Evolutionary conservation across 1,140 invertebrate species (phyloP), one percentile per base, ranked within the genome.

Genomic region (Neomicropteryx cornuta): DNA sequence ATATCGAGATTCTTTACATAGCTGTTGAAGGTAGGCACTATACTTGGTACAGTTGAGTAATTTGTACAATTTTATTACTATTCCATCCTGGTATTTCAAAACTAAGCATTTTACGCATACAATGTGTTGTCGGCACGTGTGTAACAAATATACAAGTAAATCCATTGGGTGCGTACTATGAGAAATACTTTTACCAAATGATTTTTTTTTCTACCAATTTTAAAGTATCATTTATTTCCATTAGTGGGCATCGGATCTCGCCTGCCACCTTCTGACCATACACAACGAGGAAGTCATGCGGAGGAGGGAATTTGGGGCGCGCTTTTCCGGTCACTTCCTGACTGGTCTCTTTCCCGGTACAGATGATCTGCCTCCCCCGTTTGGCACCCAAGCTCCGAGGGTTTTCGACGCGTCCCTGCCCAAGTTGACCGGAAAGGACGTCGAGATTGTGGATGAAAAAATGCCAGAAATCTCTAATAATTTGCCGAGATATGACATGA

Each of bases 311-410:
- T 94, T 93, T 56, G 75, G 79, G 39, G 51, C 55, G 0, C 68
- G 77, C 45, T 86, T 90, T 52, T 81, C 88, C 10, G 82, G 81
- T 1, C 91, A 96, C 59, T 96, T 97, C 55, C 59, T 97, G 2
- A 79, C 77, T 38, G 73, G 72, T 13, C 58, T 97, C 18, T 96
- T 97, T 55, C 82, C 86, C 3, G 92, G 92, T 0, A 75, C 95
- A 60, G 79, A 84, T 32, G 88, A 94, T 50, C 64, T 79, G 22
- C 89, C 90, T 4, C 86, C 90, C 1, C 58, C 77, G 0, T 95
- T 87, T 60, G 90, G 87, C 2, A 87, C 81, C 0, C 73, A 84
- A 50, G 73, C 82, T 18, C 86, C 87, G 0, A 64, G 74, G 0
- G 61, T 70, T 6, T 91, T 90, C 51, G 87, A 91, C 53, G 71